Conservation (phyloP, 2,888 invertebrate genomes). For the Frankliniella fusca region DNA sequence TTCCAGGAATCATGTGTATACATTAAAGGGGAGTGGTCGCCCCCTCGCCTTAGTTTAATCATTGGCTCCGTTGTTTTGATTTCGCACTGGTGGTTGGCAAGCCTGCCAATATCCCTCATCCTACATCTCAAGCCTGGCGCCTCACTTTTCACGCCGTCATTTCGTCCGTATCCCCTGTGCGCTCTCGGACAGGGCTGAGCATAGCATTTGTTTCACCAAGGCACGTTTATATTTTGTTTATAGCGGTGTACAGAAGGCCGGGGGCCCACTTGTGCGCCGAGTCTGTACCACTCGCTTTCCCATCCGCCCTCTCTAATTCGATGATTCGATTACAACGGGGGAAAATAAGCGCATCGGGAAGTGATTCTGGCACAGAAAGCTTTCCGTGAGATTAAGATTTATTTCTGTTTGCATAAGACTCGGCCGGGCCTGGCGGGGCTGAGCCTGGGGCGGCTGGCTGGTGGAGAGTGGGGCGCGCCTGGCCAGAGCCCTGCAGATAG, state of each 20-base stretch:
- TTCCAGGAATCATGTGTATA: too few species aligned
- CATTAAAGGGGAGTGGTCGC: too few species aligned
- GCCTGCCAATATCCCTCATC: too few species aligned
- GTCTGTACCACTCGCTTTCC: neutral
- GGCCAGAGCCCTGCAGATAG: neutral
- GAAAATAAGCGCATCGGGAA: neutral
- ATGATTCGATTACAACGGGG: conserved; percentile 13
- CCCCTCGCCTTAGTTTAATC: too few species aligned
- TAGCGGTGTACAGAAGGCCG: neutral
- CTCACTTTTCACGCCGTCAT: too few species aligned
- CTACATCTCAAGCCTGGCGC: too few species aligned
- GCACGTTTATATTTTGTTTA: too few species aligned
- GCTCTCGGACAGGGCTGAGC: too few species aligned
- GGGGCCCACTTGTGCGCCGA: neutral
- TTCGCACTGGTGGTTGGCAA: too few species aligned
- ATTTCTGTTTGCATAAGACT: conserved; percentile 6
- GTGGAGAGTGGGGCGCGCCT: neutral
- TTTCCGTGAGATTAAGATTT: neutral
- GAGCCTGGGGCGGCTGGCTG: neutral
- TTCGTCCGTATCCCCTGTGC: too few species aligned
- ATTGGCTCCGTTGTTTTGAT: too few species aligned
- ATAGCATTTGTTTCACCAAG: too few species aligned
- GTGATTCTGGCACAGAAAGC: neutral
- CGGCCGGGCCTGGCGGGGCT: neutral
- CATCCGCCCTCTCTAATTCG: neutral